Conservation (phyloP, 2,888 invertebrate species). For the Thereva nobilitata region DNA sequence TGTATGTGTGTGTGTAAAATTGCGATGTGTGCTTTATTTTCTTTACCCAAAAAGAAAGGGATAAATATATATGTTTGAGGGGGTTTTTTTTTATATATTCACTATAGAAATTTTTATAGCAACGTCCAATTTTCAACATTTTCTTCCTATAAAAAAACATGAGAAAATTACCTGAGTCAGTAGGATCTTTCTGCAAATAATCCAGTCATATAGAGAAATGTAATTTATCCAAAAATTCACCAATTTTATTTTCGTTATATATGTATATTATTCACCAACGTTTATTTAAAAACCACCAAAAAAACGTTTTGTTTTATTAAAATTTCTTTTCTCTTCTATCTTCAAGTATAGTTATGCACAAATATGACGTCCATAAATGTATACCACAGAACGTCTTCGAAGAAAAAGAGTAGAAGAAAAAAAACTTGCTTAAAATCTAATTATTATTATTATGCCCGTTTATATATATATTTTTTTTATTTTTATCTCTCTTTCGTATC, state of each 20-base stretch:
- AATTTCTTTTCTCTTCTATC: neutral
- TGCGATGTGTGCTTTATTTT: too few species aligned
- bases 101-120: conserved; percentile 21
- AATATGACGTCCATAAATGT: too few species aligned
- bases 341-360: too few species aligned
- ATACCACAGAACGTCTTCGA: too few species aligned
- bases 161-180: conserved; percentile 17
- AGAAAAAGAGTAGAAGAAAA: too few species aligned
- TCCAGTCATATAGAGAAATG: neutral
- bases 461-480: too few species aligned
- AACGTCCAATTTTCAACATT: conserved; percentile 28
- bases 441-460: too few species aligned
- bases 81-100: neutral
- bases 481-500: too few species aligned
- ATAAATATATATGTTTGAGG: conserved; percentile 22
- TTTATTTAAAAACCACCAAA: conserved; percentile 9
- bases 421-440: too few species aligned
- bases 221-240: too few species aligned
- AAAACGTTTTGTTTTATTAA: conserved; percentile 13
- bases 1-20: too few species aligned
- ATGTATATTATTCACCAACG: neutral
- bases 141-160: conserved; percentile 14
- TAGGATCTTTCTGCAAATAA: conserved; percentile 7
- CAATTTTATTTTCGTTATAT: conserved; percentile 16
- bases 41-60: conserved; percentile 5